These are phyloP conservation scores for Nycticorax nycticorax DNA, from an alignment of 2,113 vertebrate species.

Conservation along the genomic window DNA sequence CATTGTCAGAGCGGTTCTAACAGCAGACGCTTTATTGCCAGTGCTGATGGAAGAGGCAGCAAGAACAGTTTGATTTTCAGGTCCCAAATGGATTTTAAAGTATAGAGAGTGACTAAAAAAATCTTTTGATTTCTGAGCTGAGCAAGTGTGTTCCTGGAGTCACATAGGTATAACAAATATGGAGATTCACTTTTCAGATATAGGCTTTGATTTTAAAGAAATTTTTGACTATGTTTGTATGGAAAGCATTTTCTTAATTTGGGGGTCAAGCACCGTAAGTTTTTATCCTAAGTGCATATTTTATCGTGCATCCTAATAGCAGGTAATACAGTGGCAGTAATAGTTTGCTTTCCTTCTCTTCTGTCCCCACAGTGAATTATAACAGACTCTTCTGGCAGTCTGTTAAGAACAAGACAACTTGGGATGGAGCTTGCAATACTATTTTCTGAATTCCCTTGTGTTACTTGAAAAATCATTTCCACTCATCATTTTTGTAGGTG, in stretches of 20 bases:
- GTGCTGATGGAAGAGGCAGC: not conserved
- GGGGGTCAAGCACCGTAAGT: not conserved
- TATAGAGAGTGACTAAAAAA: not conserved
- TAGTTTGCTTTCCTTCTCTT: slow-evolving; percentile 12
- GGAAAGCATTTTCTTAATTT: not conserved
- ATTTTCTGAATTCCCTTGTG: not conserved
- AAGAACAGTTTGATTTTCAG: not conserved
- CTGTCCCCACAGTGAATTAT: not conserved
- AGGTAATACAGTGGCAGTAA: not conserved
- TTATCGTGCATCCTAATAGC: not conserved
- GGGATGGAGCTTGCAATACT: not conserved
- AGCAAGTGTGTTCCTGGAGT: not conserved
- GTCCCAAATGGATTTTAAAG: not conserved
- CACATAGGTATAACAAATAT: not conserved
- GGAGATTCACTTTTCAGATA: not conserved
- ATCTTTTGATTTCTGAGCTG: not conserved
- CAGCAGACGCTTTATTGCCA: not conserved
- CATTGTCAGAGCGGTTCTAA: not conserved
- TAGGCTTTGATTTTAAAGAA: not conserved
- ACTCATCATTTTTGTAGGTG: not conserved
- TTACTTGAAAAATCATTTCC: not conserved
- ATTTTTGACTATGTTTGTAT: not conserved
- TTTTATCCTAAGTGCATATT: not conserved
- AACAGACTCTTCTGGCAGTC: not conserved
- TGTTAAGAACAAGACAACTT: not conserved